These are phyloP conservation scores for Sebastolobus alascanus DNA, from an alignment of 2,797 vertebrate genomes.

Conservation along the genomic window DNA sequence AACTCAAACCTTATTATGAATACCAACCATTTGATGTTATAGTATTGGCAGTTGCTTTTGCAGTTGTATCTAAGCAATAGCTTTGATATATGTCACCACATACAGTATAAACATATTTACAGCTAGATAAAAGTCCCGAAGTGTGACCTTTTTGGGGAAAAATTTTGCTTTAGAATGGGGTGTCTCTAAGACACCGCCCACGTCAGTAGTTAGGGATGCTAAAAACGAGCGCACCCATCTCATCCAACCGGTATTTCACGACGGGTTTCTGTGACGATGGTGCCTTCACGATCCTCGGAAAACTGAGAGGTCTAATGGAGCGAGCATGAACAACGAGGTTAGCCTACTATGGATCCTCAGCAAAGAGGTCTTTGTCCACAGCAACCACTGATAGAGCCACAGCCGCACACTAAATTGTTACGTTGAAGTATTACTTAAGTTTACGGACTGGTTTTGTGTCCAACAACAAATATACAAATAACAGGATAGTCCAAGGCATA, in stretches of 20 bases:
- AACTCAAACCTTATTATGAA: not conserved
- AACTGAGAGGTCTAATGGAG: not conserved
- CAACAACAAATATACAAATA: no score
- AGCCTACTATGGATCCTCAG: no score
- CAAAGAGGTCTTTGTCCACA: no score
- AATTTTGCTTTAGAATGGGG: not conserved
- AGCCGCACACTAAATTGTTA: not conserved
- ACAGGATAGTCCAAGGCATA: no score
- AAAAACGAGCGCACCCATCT: conserved; percentile 3
- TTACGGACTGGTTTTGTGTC: not conserved
- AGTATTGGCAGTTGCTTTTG: not conserved
- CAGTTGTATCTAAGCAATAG: not conserved
- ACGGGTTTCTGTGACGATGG: rapidly evolving
- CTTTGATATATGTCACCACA: not conserved
- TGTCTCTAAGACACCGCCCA: not conserved
- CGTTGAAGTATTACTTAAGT: no score
- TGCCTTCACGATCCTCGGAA: not conserved
- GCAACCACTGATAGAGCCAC: not conserved
- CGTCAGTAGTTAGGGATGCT: rapidly evolving
- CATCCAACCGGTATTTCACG: not conserved
- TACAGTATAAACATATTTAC: not conserved
- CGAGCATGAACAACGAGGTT: not conserved
- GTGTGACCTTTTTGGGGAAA: rapidly evolving
- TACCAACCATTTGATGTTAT: not conserved
- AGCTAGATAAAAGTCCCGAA: not conserved